Evolutionary conservation across 1,140 invertebrate species (phyloP).

Genomic region (Drosophila lacertosa): DNA sequence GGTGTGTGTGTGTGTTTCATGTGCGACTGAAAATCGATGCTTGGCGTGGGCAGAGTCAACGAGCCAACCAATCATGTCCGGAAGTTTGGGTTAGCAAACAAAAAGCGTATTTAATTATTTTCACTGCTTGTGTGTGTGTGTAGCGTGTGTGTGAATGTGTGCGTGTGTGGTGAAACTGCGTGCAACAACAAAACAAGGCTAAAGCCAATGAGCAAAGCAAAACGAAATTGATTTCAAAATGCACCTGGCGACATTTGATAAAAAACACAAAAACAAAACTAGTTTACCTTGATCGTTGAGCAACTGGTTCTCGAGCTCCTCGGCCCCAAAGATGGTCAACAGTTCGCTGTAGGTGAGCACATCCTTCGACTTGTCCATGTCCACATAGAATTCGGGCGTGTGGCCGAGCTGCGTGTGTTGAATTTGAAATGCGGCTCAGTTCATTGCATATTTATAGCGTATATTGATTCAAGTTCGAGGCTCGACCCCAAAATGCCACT

Average conservation of each 20-base stretch:
- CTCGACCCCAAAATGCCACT: constrained; percentile 9
- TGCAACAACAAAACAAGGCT: constrained; percentile 51
- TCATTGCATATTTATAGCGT: constrained; percentile 63
- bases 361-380: constrained; percentile 86
- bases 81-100: constrained; percentile 69
- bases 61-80: constrained; percentile 46
- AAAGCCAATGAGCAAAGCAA: constrained; percentile 53
- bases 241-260: too few species aligned
- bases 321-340: constrained; percentile 88
- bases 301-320: constrained; percentile 88
- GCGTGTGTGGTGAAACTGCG: constrained; percentile 35
- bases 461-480: constrained; percentile 57
- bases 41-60: constrained; percentile 46
- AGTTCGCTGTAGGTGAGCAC: constrained; percentile 88
- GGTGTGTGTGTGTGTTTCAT: constrained; percentile 38
- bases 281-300: constrained; percentile 91
- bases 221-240: constrained; percentile 11
- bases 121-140: constrained; percentile 13
- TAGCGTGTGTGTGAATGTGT: constrained; percentile 1
- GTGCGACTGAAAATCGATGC: constrained; percentile 74
- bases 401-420: constrained; percentile 87
- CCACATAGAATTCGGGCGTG: constrained; percentile 90
- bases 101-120: constrained; percentile 74
- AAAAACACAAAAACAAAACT: too few species aligned
- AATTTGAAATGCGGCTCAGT: constrained; percentile 52